phyloP scores from a whole-genome alignment of 2,888 invertebrate species.

The Drosophila yooni region DNA sequence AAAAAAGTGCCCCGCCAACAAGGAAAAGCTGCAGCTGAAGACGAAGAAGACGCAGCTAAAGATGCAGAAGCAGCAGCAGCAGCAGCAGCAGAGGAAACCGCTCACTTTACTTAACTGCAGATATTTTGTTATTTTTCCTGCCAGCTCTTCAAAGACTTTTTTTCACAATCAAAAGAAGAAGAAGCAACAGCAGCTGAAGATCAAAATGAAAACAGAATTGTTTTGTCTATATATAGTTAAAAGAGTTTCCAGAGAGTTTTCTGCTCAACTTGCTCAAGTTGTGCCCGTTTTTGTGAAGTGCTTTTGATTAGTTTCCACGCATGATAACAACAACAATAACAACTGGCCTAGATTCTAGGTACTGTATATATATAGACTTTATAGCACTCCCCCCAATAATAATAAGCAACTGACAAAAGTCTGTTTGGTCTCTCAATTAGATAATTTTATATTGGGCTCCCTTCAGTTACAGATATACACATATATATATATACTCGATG shows the following conservation, averaged over 20 bases:
- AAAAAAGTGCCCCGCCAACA: slow-evolving; percentile 53
- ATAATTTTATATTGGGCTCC: slow-evolving; percentile 36
- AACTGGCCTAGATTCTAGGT: slow-evolving; percentile 62
- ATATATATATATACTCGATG: slow-evolving; percentile 28
- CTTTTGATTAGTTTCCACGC: slow-evolving; percentile 59
- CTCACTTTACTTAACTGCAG: slow-evolving; percentile 45
- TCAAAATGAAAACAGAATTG: slow-evolving; percentile 49
- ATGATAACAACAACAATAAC: slow-evolving; percentile 27
- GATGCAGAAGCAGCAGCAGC: slow-evolving; percentile 9
- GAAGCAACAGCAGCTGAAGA: slow-evolving; percentile 7
- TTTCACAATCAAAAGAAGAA: slow-evolving; percentile 22
- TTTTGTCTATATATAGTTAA: slow-evolving; percentile 66
- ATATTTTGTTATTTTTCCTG: slow-evolving; percentile 35
- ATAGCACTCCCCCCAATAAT: slow-evolving; percentile 30
- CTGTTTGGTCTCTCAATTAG: slow-evolving; percentile 42
- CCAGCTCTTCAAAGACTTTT: slow-evolving; percentile 73
- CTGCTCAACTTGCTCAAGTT: slow-evolving; percentile 37
- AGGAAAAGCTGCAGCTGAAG: slow-evolving; percentile 30
- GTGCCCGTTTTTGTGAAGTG: slow-evolving; percentile 52
- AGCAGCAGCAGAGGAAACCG: slow-evolving; percentile 20
- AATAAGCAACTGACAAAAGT: slow-evolving; percentile 27
- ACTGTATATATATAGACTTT: slow-evolving; percentile 5
- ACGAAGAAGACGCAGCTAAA: slow-evolving; percentile 6
- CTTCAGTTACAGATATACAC: slow-evolving; percentile 1
- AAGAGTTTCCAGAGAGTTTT: slow-evolving; percentile 23